A percentile compares a stretch with the other conserved stretches of the same genome.
Evolutionary conservation across 2,113 vertebrate species (phyloP).

Genomic region (Ovis canadensis): DNA sequence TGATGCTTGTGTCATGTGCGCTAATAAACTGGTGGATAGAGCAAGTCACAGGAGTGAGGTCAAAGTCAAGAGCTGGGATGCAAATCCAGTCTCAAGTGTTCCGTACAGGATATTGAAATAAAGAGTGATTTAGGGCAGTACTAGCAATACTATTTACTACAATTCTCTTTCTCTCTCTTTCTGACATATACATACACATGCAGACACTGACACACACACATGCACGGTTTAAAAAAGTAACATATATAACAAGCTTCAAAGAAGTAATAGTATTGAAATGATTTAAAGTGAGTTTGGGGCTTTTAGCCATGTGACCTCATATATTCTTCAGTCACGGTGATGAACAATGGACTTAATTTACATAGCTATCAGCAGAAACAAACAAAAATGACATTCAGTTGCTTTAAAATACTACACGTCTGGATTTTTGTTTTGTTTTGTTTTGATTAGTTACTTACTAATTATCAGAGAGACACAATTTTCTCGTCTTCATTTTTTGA

Average conservation of each 20-base stretch:
- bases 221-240: neutral
- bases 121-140: neutral
- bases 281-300: neutral
- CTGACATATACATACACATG: neutral
- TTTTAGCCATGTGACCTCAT: neutral
- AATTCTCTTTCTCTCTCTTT: neutral
- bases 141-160: neutral
- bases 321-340: neutral
- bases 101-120: neutral
- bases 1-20: neutral
- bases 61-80: neutral
- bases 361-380: neutral
- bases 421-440: neutral
- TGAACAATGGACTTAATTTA: neutral
- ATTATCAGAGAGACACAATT: neutral
- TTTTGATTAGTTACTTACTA: slow-evolving; percentile 12
- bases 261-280: neutral
- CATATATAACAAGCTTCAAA: neutral
- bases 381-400: neutral
- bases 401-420: neutral
- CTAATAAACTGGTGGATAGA: neutral
- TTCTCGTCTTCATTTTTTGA: neutral
- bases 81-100: neutral
- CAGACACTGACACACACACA: neutral
- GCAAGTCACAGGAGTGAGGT: neutral